Conservation (phyloP, 2,888 invertebrate genomes). For the Eucriotettix oculatus region DNA sequence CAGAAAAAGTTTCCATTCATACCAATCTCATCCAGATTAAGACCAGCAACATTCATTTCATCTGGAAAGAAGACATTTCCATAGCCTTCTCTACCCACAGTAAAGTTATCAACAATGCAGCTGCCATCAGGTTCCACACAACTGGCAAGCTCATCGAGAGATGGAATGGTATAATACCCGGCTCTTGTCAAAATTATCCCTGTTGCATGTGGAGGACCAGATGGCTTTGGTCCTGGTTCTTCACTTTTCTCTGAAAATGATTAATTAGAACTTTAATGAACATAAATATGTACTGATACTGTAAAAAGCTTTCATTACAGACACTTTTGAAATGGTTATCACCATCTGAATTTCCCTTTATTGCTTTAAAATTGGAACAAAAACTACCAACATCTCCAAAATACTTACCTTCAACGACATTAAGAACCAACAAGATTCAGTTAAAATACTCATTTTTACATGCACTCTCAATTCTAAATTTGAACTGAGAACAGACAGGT, state of each 20-base stretch:
- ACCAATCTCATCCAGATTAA: constrained; percentile 78
- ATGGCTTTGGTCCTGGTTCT: not conserved
- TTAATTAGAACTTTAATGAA: too few relatives aligned
- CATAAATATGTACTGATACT: too few relatives aligned
- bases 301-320: too few relatives aligned
- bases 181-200: constrained; percentile 59
- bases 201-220: constrained; percentile 42
- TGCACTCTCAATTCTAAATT: too few relatives aligned
- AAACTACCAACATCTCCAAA: too few relatives aligned
- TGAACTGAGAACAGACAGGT: too few relatives aligned
- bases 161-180: constrained; percentile 86
- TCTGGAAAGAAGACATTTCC: constrained; percentile 81
- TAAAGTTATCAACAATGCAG: constrained; percentile 73
- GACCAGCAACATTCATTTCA: constrained; percentile 63
- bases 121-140: constrained; percentile 56
- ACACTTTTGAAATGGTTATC: too few relatives aligned
- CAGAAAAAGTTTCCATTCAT: constrained; percentile 15
- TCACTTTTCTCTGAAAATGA: not conserved
- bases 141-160: constrained; percentile 59
- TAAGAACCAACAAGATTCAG: too few relatives aligned
- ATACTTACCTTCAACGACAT: too few relatives aligned
- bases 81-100: constrained; percentile 75
- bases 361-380: too few relatives aligned
- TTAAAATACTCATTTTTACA: too few relatives aligned
- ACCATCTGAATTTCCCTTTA: too few relatives aligned